Percentiles rank a stretch among this genome's conserved stretches.
These are phyloP conservation scores for Candoia aspera DNA, from an alignment of 2,113 vertebrate species.

Conservation along the genomic window DNA sequence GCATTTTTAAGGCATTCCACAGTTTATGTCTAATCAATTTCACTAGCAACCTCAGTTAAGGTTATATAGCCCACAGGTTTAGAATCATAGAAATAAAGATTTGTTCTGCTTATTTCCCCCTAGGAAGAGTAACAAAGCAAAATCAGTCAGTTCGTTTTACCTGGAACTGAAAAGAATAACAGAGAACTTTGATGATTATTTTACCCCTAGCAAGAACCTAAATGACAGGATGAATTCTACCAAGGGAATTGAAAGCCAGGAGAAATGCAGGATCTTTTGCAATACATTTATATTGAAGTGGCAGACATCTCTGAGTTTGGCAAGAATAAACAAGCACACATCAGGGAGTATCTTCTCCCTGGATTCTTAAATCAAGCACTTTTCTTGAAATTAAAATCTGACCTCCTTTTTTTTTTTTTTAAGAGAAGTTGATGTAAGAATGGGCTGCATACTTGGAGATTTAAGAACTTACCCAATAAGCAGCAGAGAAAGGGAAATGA, in stretches of 20 bases:
- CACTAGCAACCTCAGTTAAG: neutral
- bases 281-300: slow-evolving; percentile 19
- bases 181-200: slow-evolving; percentile 19
- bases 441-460: neutral
- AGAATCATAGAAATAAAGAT: slow-evolving; percentile 18
- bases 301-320: slow-evolving; percentile 17
- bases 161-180: slow-evolving; percentile 4
- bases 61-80: slow-evolving; percentile 3
- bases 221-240: slow-evolving; percentile 23
- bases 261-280: slow-evolving; percentile 10
- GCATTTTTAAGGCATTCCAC: neutral
- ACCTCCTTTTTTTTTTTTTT: neutral
- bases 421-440: neutral
- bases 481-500: neutral
- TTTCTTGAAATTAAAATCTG: neutral
- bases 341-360: neutral
- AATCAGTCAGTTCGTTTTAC: slow-evolving; percentile 9
- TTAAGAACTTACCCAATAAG: neutral
- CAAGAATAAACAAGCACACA: neutral
- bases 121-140: slow-evolving; percentile 16
- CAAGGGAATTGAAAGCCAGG: slow-evolving; percentile 15
- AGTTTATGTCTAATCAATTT: slow-evolving; percentile 16
- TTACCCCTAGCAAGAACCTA: slow-evolving; percentile 14
- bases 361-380: neutral
- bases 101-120: neutral